Evolutionary conservation across 2,797 vertebrate genomes (phyloP), one percentile per base, ranked within the genome.

Genomic region (Craterocephalus amniculus): DNA sequence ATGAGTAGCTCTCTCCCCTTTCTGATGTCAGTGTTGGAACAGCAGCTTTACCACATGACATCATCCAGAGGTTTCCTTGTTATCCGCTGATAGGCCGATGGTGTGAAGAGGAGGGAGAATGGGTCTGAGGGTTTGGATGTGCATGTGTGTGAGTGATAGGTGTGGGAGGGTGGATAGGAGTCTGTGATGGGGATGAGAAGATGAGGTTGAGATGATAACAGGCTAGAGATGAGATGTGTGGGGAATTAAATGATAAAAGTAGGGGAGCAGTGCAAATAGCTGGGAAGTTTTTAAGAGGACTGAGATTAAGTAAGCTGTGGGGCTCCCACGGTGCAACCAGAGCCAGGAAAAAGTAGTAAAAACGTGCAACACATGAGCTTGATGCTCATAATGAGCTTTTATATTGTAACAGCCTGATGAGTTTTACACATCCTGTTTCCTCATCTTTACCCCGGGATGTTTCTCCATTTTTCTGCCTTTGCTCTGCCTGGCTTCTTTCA

Each of bases 21-120:
- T 9, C 70, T 93, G 94, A 94, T 75, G 90, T 94, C 82, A 87
- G 87, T 69, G 57, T 83, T 93, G 91, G 91, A 90, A 92, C 81
- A 11, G 77, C 34, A 68, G 80, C 81, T 58, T 20, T 63, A 78
- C 87, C 79, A 11, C 6, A 81, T 94, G 93, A 95, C 87, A 80
- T 93, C 93, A 92, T 73, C 60, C 85, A 80, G 80, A 85, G 90
- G 74, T 78, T 85, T 92, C 59, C 80, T 31, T 76, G 61, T 68
- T 34, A 45, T 55, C 45, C 18, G 54, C 79, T 86, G 88, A 88
- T 85, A 63, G 12, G 82, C 65, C 16, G 73, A 55, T 35, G 35
- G 56, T 20, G 74, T 38, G 57, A 31, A 31, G 45, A 35, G 32
- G 34, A 43, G 52, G 6, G 34, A 22, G 18, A 3, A 22, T 26